Conservation (phyloP, 2,113 vertebrate species). For the Sialia sialis region DNA sequence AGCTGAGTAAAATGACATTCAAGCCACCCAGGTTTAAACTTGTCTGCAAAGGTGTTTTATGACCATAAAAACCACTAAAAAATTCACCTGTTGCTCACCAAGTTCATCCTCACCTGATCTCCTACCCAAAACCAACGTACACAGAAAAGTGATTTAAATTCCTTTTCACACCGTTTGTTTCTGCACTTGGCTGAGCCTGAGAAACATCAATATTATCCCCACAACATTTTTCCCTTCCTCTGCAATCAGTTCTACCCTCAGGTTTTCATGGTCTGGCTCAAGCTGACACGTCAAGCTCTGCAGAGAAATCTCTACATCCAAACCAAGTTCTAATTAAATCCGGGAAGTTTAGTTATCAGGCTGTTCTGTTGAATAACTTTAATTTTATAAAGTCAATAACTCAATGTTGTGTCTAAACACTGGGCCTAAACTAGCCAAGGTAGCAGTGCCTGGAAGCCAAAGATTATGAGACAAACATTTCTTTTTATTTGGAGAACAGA, state of each 20-base stretch:
- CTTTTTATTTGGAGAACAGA: neutral
- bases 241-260: constrained; percentile 2
- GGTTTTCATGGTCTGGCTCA: neutral
- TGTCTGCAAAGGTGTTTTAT: neutral
- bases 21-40: neutral
- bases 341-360: neutral
- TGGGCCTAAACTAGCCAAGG: neutral
- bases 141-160: neutral
- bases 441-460: neutral
- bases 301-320: neutral
- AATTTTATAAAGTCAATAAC: neutral
- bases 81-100: neutral
- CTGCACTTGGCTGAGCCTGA: neutral
- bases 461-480: neutral
- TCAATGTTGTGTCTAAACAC: neutral
- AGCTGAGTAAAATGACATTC: neutral
- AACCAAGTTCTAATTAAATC: neutral
- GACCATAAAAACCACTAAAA: neutral
- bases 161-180: neutral
- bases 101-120: neutral
- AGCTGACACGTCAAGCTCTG: neutral
- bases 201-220: neutral
- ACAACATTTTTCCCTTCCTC: neutral
- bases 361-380: neutral
- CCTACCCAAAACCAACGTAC: neutral